Evolutionary conservation across 2,113 vertebrate species (phyloP), one percentile per base, ranked within the genome.

Genomic region (Ciconia boyciana): DNA sequence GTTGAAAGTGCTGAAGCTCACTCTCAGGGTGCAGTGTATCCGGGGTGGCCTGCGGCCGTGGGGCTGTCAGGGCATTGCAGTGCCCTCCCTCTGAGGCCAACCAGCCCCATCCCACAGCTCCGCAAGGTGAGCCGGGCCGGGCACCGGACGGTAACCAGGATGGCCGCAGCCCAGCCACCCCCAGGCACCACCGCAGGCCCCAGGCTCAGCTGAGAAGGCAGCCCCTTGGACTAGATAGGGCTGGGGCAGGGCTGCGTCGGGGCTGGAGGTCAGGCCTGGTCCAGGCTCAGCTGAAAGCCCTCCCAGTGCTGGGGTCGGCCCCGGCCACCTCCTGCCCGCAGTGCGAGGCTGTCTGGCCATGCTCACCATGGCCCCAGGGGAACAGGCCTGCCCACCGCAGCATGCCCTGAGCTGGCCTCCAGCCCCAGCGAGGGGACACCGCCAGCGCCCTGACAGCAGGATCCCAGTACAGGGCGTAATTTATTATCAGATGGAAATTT

Each of bases 111-210:
- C 36, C n/a, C 1, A 4, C 36, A 46, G 62, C 11, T 31, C 34
- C 2, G 1, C 0, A 1, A 80, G 60, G 20, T 0, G 1, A 52
- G 43, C 10, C 0, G 1, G n/a, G 25, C n/a, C 7, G 2, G 32
- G 28, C 34, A n/a, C 1, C 1, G 11, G 28, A 44, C 0, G 0
- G 48, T 21, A 36, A 34, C 7, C 26, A 34, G 5, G 18, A 1
- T 22, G 41, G 41, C 34, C n/a, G 18, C 31, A 81, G n/a, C 41
- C 48, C 1, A 0, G 48, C 21, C 28, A 17, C 49, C 39, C 20
- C 14, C 13, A 16, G 49, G 43, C 21, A 41, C 21, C 12, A 16
- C 25, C 2, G 6, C 46, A n/a, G 61, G 24, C 24, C 39, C 58
- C 44, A 11, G n/a, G 58, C 54, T 58, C 39, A 26, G 55, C 22